A percentile compares a stretch with the other conserved stretches of the same genome.
phyloP scores from a whole-genome alignment of 2,113 vertebrate genomes.

The Cairina moschata region DNA sequence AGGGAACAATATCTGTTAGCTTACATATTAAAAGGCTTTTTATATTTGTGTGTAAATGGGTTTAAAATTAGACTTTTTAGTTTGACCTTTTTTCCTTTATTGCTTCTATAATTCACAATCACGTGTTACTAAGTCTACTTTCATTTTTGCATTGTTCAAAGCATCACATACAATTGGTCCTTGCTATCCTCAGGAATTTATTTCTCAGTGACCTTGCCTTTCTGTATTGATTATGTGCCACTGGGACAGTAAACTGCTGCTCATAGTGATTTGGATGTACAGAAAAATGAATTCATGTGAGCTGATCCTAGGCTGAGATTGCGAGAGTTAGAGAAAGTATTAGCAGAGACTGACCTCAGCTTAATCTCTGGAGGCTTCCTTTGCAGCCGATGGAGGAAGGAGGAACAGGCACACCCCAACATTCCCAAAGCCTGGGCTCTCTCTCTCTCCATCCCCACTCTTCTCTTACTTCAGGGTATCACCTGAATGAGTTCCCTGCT shows the following conservation, averaged over 20 bases:
- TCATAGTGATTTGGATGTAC: background rate
- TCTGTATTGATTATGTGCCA: background rate
- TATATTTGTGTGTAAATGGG: background rate
- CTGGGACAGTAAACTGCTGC: background rate
- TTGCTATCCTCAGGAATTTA: background rate
- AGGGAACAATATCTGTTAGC: background rate
- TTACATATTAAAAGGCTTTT: background rate
- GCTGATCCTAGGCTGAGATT: background rate
- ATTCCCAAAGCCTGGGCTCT: background rate
- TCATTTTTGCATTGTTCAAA: background rate
- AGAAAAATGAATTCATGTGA: background rate
- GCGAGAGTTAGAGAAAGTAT: background rate
- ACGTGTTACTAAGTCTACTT: background rate
- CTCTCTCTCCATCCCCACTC: background rate
- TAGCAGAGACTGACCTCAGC: background rate
- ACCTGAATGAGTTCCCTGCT: background rate
- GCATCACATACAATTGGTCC: background rate
- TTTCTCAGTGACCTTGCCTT: background rate
- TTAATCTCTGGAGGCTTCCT: background rate
- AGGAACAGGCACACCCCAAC: rapidly evolving
- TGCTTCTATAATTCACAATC: background rate
- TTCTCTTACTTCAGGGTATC: background rate
- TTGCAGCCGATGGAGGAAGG: background rate
- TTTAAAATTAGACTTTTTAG: background rate
- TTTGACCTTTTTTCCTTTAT: background rate